Conservation (phyloP, 2,113 vertebrate genomes). For the Propithecus coquereli region DNA sequence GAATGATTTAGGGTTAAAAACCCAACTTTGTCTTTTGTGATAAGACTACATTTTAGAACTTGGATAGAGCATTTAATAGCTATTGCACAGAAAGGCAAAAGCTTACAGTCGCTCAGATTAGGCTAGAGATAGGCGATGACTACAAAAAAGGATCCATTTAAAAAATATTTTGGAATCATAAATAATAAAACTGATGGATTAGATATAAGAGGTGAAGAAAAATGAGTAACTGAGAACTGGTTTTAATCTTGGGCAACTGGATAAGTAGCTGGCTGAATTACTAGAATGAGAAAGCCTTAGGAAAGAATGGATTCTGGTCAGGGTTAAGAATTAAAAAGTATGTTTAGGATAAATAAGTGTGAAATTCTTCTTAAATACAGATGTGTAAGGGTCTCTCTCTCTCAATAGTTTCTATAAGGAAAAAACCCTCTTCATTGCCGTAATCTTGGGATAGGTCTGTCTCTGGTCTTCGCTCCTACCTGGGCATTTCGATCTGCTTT, state of each 20-base stretch:
- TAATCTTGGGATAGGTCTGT: neutral
- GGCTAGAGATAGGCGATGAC: accelerated
- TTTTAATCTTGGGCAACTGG: neutral
- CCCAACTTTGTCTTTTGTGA: neutral
- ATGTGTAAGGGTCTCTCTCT: neutral
- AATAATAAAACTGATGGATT: neutral
- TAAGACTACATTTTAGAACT: neutral
- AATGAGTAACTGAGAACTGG: neutral
- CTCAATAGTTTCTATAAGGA: neutral
- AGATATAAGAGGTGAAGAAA: neutral
- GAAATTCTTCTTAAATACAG: neutral
- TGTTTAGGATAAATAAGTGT: neutral
- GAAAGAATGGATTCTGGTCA: neutral
- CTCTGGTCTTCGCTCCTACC: neutral
- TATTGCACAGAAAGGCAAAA: neutral
- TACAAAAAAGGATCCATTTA: neutral
- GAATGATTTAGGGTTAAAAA: neutral
- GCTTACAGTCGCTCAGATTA: neutral
- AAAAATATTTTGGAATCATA: neutral
- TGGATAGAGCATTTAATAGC: neutral
- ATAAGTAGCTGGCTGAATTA: neutral
- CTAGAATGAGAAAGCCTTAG: neutral
- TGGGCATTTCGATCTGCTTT: neutral
- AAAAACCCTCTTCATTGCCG: neutral
- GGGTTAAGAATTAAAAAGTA: accelerated